Percentiles rank a stretch among this genome's conserved stretches.
Evolutionary conservation across 2,888 invertebrate genomes (phyloP).

Genomic region (Cheilosia scutellata): DNA sequence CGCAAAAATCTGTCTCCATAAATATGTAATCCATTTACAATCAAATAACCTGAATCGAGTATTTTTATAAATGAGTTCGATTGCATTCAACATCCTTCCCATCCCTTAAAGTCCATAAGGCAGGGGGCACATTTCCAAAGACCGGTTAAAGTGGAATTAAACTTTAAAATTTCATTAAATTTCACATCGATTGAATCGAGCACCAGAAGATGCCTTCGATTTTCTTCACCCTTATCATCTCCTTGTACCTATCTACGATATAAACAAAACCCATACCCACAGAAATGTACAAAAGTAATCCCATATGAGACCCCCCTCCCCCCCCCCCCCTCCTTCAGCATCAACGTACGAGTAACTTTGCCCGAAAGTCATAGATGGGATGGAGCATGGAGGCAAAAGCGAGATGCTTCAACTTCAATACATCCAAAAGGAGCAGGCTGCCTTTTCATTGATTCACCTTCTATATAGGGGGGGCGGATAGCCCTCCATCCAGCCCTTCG

Average conservation of each 20-base stretch:
- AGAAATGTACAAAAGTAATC: constrained; percentile 44
- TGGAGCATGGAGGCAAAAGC: background rate
- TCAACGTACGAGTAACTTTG: background rate
- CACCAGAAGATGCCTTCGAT: constrained; percentile 49
- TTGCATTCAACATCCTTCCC: no score
- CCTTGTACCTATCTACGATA: background rate
- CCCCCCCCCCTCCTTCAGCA: constrained; percentile 14
- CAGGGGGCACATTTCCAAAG: constrained; percentile 1
- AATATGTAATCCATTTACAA: no score
- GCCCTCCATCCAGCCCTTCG: background rate
- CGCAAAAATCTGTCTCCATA: no score
- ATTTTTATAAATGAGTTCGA: no score
- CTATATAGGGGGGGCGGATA: background rate
- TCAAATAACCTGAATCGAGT: no score
- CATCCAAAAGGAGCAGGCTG: constrained; percentile 1
- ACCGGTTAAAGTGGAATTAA: constrained; percentile 54
- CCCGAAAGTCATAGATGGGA: background rate
- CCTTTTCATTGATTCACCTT: constrained; percentile 29
- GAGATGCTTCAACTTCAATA: background rate
- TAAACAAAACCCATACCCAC: constrained; percentile 23
- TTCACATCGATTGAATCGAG: constrained; percentile 37
- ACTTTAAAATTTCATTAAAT: constrained; percentile 56
- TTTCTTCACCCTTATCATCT: constrained; percentile 3
- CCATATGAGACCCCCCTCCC: constrained; percentile 16
- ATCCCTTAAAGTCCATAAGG: background rate